Conservation (phyloP, 23 tunicate species). For the Ciona savignyi region DNA sequence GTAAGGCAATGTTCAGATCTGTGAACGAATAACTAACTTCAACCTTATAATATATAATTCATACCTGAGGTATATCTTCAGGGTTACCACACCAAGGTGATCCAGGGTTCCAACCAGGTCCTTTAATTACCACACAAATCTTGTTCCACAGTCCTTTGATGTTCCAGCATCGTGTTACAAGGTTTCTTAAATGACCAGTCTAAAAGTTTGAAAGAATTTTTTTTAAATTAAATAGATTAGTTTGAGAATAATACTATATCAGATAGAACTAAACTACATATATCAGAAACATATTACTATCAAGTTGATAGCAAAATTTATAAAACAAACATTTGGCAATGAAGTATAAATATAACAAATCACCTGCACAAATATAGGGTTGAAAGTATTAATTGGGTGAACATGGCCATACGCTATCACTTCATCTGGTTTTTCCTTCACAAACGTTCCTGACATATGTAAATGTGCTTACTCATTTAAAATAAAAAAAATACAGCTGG, state of each 20-base stretch:
- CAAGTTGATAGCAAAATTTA: not conserved
- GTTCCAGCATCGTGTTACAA: conserved; percentile 12
- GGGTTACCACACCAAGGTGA: conserved; percentile 64
- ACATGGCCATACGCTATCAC: conserved; percentile 85
- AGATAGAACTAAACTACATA: not conserved
- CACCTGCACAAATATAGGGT: conserved; percentile 59
- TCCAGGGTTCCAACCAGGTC: conserved; percentile 95
- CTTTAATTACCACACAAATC: conserved; percentile 42
- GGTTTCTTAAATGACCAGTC: not conserved
- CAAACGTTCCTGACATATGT: conserved; percentile 65
- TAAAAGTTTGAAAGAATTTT: not conserved
- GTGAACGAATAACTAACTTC: no score
- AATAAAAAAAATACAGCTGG: not conserved
- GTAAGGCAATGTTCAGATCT: no score
- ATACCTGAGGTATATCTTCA: conserved; percentile 53
- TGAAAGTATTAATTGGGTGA: conserved; percentile 52
- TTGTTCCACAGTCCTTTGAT: conserved; percentile 54
- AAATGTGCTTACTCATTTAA: no score
- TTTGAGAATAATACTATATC: no score
- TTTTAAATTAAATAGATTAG: not conserved
- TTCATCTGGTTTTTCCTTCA: conserved; percentile 72
- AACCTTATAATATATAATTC: not conserved
- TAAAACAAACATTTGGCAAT: not conserved
- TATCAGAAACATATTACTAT: not conserved
- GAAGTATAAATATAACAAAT: not conserved